Evolutionary conservation across 30 jellyfish, hydroid and myxozoan species (phyloP).

Genomic region (Aurelia sp.): DNA sequence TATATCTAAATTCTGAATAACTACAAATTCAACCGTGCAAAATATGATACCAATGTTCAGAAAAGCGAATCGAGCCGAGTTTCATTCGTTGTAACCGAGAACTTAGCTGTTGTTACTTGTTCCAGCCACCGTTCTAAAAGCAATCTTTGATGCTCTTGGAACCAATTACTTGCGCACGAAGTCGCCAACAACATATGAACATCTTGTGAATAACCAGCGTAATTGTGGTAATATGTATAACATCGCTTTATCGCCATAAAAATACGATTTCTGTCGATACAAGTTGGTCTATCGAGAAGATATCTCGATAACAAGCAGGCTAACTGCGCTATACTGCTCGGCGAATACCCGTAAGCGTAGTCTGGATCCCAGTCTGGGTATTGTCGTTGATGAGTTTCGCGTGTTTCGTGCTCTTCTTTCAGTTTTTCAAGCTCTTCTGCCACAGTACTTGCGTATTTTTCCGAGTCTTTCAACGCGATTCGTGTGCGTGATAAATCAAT

Average conservation of each 20-base stretch:
- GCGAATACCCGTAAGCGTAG: constrained; percentile 94
- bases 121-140: constrained; percentile 94
- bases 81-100: neutral
- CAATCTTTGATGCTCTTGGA: constrained; percentile 93
- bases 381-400: constrained; percentile 59
- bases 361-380: constrained; percentile 94
- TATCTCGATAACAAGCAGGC: constrained; percentile 82
- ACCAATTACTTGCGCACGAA: constrained; percentile 97
- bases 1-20: no score
- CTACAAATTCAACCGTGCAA: no score
- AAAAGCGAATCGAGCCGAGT: constrained; percentile 25
- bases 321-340: constrained; percentile 92
- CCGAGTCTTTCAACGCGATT: constrained; percentile 71
- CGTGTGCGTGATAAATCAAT: constrained; percentile 79
- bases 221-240: constrained; percentile 86
- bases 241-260: constrained; percentile 97
- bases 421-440: constrained; percentile 75
- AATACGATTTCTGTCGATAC: constrained; percentile 91
- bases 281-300: constrained; percentile 83
- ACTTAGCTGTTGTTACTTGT: constrained; percentile 56
- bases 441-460: constrained; percentile 66
- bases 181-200: constrained; percentile 97
- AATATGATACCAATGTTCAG: no score
- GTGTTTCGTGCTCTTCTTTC: constrained; percentile 72
- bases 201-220: constrained; percentile 97